phyloP scores from a whole-genome alignment of 2,797 vertebrate genomes.

The Lates japonicus region DNA sequence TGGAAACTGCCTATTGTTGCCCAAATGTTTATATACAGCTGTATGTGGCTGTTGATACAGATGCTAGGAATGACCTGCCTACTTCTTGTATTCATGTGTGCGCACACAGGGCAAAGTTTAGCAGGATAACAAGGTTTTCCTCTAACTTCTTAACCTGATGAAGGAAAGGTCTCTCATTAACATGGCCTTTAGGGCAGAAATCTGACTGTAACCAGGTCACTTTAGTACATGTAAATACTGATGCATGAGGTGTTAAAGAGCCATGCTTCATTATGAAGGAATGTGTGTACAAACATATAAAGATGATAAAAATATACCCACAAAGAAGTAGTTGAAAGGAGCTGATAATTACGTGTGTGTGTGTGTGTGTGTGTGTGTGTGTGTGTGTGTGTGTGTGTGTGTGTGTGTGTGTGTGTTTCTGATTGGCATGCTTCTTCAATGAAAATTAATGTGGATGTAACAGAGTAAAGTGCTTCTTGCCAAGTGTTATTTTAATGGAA shows the following conservation, averaged over 20 bases:
- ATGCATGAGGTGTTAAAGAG: not conserved
- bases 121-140: slow-evolving; percentile 19
- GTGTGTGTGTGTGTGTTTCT: not conserved
- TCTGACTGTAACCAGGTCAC: not conserved
- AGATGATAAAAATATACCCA: not conserved
- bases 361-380: not conserved
- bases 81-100: slow-evolving; percentile 27
- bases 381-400: not conserved
- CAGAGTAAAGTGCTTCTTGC: not conserved
- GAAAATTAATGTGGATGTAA: not conserved
- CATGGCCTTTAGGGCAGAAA: not conserved
- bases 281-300: not conserved
- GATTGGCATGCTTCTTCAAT: not conserved
- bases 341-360: not conserved
- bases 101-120: slow-evolving; percentile 27
- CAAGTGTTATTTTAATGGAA: not conserved
- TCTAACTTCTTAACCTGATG: not conserved
- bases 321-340: not conserved
- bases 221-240: not conserved
- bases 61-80: slow-evolving; percentile 43
- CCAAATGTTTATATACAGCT: not conserved
- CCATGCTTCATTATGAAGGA: not conserved
- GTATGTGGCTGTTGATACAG: slow-evolving; percentile 63
- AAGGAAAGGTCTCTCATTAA: slow-evolving; percentile 1
- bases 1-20: not conserved